These are phyloP conservation scores for Clavelina lepadiformis DNA, from an alignment of 23 tunicate species.

Conservation along the genomic window DNA sequence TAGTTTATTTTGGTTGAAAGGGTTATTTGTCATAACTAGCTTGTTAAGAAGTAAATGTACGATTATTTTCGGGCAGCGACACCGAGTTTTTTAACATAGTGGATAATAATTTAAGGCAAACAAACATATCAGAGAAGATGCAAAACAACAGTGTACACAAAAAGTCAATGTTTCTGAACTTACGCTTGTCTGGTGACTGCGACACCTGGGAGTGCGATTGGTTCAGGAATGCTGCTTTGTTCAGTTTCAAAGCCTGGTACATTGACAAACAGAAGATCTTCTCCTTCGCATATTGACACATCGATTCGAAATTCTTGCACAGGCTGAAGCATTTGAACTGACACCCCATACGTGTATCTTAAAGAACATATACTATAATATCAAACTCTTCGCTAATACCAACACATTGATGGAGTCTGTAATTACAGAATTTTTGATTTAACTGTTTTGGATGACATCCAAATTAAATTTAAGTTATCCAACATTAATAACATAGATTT, in stretches of 20 bases:
- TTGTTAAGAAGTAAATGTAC: no score
- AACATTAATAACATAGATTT: no score
- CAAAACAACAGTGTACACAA: background rate
- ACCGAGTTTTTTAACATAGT: background rate
- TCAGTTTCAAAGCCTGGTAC: conserved; percentile 38
- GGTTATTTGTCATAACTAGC: no score
- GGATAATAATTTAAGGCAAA: background rate
- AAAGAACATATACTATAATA: background rate
- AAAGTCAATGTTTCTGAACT: conserved; percentile 3
- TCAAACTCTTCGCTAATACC: no score
- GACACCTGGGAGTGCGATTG: conserved; percentile 15
- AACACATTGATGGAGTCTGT: no score
- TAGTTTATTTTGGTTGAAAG: no score
- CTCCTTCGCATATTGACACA: conserved; percentile 30
- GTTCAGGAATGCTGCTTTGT: conserved; percentile 22
- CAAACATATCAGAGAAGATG: background rate
- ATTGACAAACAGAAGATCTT: conserved; percentile 1
- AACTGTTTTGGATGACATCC: no score
- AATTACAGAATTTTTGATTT: no score
- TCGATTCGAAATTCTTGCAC: conserved; percentile 2
- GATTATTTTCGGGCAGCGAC: no score
- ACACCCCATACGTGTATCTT: conserved; percentile 30
- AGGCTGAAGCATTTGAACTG: conserved; percentile 29
- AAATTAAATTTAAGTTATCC: no score
- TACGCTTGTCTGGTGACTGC: conserved; percentile 12